Conservation (phyloP, 2,888 invertebrate genomes). For the Lasioglossum figueresi region DNA sequence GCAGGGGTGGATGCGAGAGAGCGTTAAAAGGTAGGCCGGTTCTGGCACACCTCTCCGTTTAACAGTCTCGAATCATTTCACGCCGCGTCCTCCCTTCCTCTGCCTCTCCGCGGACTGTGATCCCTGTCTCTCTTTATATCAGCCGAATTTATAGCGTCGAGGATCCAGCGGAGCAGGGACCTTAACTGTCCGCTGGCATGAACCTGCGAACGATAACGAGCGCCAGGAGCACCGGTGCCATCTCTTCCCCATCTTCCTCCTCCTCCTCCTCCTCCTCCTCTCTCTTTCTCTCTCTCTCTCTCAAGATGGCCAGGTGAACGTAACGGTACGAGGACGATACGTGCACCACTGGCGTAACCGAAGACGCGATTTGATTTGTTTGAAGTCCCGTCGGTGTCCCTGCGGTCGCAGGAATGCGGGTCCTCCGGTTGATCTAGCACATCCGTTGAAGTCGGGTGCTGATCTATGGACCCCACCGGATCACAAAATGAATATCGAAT, state of each 20-base stretch:
- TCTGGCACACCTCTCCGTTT: conserved; percentile 82
- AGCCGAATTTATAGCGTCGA: conserved; percentile 81
- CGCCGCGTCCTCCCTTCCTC: conserved; percentile 54
- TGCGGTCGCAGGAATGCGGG: not conserved
- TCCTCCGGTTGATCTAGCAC: not conserved
- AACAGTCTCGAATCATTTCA: conserved; percentile 81
- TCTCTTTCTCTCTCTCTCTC: conserved; percentile 32
- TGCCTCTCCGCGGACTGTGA: conserved; percentile 29
- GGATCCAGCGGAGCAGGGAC: conserved; percentile 70
- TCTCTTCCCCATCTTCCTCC: conserved; percentile 35
- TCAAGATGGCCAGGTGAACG: conserved; percentile 65
- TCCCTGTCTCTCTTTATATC: conserved; percentile 77
- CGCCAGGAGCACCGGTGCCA: conserved; percentile 53
- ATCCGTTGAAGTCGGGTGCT: not conserved
- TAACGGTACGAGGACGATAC: conserved; percentile 68
- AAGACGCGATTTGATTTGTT: conserved; percentile 17
- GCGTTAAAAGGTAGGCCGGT: conserved; percentile 83
- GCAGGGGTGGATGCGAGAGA: conserved; percentile 74
- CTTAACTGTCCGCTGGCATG: conserved; percentile 82
- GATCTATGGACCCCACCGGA: not conserved
- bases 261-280: not conserved
- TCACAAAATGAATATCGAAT: not conserved
- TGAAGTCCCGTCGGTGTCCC: not conserved
- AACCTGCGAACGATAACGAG: conserved; percentile 79
- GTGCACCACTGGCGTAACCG: conserved; percentile 64